Evolutionary conservation across 92 coral and sea anemone species (phyloP).

Genomic region (Desmophyllum pertusum): DNA sequence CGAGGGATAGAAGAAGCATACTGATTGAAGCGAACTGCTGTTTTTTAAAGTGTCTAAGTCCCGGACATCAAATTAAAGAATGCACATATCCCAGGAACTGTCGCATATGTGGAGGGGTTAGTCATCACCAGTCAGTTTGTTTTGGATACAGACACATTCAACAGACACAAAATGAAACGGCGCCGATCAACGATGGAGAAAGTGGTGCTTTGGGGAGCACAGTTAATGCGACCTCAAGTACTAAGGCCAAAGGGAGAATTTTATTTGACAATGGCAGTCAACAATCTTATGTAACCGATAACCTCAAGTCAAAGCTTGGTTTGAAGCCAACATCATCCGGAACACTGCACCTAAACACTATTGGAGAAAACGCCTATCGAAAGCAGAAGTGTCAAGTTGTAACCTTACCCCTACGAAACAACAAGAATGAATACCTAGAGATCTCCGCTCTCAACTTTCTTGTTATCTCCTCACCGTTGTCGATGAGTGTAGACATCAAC

Average conservation of each 20-base stretch:
- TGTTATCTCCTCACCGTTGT: no score
- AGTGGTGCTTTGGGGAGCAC: background rate
- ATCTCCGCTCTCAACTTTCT: conserved; percentile 1
- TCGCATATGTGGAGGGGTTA: no score
- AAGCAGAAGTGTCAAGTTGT: conserved; percentile 45
- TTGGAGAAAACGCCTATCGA: conserved; percentile 39
- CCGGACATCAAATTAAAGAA: conserved; percentile 31
- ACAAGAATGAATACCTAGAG: background rate
- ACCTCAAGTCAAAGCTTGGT: conserved; percentile 38
- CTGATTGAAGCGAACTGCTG: conserved; percentile 14
- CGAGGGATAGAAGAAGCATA: background rate
- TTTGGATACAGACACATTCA: no score
- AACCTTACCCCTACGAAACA: conserved; percentile 10
- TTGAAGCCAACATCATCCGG: conserved; percentile 33
- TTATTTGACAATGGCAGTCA: conserved; percentile 53
- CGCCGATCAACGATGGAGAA: conserved; percentile 36
- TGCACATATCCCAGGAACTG: no score
- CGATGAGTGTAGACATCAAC: no score
- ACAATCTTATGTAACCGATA: conserved; percentile 38
- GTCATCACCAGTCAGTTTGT: no score
- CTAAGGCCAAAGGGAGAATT: conserved; percentile 22
- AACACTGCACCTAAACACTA: conserved; percentile 45
- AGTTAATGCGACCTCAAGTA: background rate
- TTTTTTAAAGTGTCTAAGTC: conserved; percentile 15
- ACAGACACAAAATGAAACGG: no score